Base-by-base conservation (phyloP, 1,140 invertebrate genomes). In the Dreissena polymorpha region DNA sequence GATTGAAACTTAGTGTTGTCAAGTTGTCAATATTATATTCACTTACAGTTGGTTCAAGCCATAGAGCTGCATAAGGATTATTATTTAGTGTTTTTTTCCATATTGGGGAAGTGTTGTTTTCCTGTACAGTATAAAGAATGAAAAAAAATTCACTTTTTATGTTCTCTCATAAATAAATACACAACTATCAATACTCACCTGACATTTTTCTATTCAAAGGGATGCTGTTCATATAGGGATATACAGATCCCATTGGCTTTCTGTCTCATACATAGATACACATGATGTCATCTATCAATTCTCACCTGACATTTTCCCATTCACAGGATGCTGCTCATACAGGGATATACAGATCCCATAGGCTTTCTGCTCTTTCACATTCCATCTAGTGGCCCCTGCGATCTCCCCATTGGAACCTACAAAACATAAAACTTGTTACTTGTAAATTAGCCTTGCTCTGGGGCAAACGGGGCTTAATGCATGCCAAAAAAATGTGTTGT, bases 241-340 rank as follows among this genome's bases (percentile, higher is more conserved):
- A 92, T 89, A 76, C 89, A 92, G n/a, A 92, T 91, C 0, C 92
- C 92, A 88, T 92, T 92, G 0, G 91, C 92, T 73, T 91, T 91
- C 50, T 91, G 88, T 5, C 39, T 39, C 39, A 39, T 39, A 5
- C 39, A 39, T 39, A 39, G 2, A 8, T 39, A 39, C 39, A 39
- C 8, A 8, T 39, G 8, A n/a, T n/a, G n/a, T n/a, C 39, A 39
- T 39, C 2, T 39, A 5, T 57, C 16, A 53, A 57, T n/a, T n/a
- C 82, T 67, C 81, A 93, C 92, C 92, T 84, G 92, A 92, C 86
- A 93, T 91, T 85, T 92, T 92, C 25, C 89, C 88, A 84, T 88
- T 91, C 23, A 93, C 87, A 57, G 92, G 92, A 77, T 93, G 91
- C 69, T 92, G 92, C 75, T 93, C 92, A 84, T 93, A 93, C 67